Conservation (phyloP, 2,888 invertebrate genomes). For the Exocentrus adspersus region DNA sequence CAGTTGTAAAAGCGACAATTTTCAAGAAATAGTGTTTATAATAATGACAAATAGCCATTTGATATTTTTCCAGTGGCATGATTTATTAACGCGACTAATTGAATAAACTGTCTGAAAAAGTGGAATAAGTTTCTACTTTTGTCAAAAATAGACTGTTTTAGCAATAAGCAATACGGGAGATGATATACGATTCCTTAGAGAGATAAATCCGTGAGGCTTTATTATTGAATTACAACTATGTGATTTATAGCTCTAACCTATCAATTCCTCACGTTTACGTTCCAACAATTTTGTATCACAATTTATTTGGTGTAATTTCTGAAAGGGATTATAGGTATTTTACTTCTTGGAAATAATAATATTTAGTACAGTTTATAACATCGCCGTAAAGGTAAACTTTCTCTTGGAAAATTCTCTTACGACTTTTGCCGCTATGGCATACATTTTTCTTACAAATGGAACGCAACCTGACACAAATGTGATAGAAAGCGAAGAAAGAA, state of each 20-base stretch:
- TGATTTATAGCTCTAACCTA: background rate
- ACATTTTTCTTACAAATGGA: conserved; percentile 1
- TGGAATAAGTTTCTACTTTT: too few species aligned
- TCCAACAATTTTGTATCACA: background rate
- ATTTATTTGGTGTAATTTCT: background rate
- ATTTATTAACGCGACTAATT: too few species aligned
- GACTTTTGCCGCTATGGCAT: background rate
- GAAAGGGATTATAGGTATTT: background rate
- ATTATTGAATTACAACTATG: conserved; percentile 3
- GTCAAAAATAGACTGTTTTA: background rate
- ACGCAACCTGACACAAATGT: conserved; percentile 8
- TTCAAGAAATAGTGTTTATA: too few species aligned
- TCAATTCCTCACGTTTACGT: background rate
- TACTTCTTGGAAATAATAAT: background rate
- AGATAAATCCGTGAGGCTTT: conserved; percentile 1
- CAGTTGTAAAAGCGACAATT: too few species aligned
- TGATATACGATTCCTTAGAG: background rate
- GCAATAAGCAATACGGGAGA: background rate
- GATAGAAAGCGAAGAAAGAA: conserved; percentile 16
- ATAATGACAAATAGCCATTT: too few species aligned
- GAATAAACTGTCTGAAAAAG: too few species aligned
- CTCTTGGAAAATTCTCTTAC: too few species aligned
- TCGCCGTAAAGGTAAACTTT: too few species aligned
- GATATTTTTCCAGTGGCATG: too few species aligned
- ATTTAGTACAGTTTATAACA: too few species aligned